Evolutionary conservation across 2,888 invertebrate species (phyloP).

Genomic region (Trachelus iudaicus): DNA sequence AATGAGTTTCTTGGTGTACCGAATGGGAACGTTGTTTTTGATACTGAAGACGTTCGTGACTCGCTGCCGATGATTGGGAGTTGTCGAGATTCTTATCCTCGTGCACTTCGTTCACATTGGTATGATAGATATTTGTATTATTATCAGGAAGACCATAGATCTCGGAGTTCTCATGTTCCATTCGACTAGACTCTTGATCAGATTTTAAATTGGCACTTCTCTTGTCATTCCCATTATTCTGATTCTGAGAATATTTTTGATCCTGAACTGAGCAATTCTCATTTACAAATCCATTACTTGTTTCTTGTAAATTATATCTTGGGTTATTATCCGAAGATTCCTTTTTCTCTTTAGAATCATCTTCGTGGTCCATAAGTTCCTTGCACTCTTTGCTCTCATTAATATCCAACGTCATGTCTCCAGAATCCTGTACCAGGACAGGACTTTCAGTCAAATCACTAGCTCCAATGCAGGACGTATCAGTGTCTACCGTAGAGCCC

Average conservation of each 20-base stretch:
- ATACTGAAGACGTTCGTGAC: constrained; percentile 22
- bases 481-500: constrained; percentile 54
- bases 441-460: constrained; percentile 55
- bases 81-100: constrained; percentile 38
- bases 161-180: constrained; percentile 34
- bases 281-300: not conserved
- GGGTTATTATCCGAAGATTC: not conserved
- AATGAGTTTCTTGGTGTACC: constrained; percentile 31
- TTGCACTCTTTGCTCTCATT: constrained; percentile 20
- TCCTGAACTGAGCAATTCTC: not conserved
- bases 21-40: constrained; percentile 30
- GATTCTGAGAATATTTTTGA: constrained; percentile 9
- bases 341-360: constrained; percentile 1
- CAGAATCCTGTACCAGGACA: constrained; percentile 40
- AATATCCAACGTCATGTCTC: constrained; percentile 43
- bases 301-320: not conserved
- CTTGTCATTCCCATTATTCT: not conserved
- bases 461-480: constrained; percentile 53
- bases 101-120: constrained; percentile 36
- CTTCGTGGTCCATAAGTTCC: constrained; percentile 10
- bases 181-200: constrained; percentile 22
- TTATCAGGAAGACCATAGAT: constrained; percentile 41
- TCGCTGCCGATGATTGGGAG: constrained; percentile 26
- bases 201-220: not conserved
- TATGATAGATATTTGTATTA: constrained; percentile 35